Conservation (phyloP, 2,797 vertebrate species). For the Tokudaia tokunoshimensis region DNA sequence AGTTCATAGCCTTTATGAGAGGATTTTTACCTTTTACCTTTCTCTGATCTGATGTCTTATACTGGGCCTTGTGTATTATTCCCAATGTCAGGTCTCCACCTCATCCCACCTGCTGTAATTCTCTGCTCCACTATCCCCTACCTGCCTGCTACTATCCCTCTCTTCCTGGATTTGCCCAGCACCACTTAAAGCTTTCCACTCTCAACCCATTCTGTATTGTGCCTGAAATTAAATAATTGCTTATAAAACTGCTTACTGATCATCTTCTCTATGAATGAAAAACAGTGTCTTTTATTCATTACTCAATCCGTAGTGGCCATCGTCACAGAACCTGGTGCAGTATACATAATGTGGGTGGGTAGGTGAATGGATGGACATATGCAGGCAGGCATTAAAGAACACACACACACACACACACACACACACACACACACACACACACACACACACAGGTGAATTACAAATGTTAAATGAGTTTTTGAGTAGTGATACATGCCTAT, state of each 20-base stretch:
- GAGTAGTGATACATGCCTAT: not conserved
- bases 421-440: not conserved
- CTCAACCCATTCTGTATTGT: not conserved
- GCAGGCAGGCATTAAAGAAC: not conserved
- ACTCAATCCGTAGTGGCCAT: not conserved
- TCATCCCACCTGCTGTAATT: not conserved
- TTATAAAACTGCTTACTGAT: not conserved
- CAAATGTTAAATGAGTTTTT: not conserved
- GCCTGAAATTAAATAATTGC: not conserved
- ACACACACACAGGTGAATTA: not conserved
- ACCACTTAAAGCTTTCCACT: not conserved
- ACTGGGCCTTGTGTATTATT: not conserved
- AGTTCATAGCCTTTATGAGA: not conserved
- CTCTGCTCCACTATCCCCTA: not conserved
- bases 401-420: not conserved
- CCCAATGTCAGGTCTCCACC: not conserved
- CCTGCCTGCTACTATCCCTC: not conserved
- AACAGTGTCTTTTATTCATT: not conserved
- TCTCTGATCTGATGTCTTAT: not conserved
- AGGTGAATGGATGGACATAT: not conserved
- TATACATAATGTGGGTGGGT: too few species aligned
- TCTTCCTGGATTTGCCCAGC: not conserved
- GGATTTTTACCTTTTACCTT: not conserved
- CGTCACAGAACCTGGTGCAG: not conserved
- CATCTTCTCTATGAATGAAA: not conserved